Base-by-base conservation (phyloP, 2,888 invertebrate genomes). In the Megalurothrips usitatus region DNA sequence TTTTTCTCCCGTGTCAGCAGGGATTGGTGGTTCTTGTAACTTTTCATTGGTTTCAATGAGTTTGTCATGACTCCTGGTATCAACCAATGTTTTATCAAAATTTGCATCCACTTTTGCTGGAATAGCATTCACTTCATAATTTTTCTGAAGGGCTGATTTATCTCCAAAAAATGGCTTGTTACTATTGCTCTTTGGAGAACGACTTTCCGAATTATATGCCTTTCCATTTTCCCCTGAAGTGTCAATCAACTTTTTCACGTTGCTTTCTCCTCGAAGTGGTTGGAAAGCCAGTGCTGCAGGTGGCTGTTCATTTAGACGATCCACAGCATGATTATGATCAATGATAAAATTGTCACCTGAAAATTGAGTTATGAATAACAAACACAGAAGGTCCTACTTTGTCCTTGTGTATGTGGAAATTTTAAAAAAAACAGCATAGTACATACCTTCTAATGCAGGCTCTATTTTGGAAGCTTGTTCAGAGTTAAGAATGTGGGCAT, bases 401-500 rank as follows among this genome's bases (percentile, higher is more conserved):
- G n/a, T 9, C n/a, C 0, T n/a, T 14, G n/a, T 19, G 10, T 8
- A n/a, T 34, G 17, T 78, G 8, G n/a, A n/a, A n/a, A n/a, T n/a
- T n/a, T n/a, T n/a, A n/a, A n/a, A n/a, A n/a, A n/a, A n/a, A 23
- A n/a, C n/a, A n/a, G 6, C 3, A n/a, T 8, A 68, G n/a, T 4
- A 68, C 23, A 68, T 23, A 82, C 48, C 82, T 81, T 75, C 79
- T 26, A 83, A 19, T 84, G 83, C 78, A 84, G 81, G 82, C 85
- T 86, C 0, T 87, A 85, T 52, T 87, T 88, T 0, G 88, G 86
- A 75, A 87, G 90, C 88, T 83, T 91, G 89, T 84, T 94, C 94
- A 0, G 92, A 92, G 0, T 93, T 94, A 86, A 91, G 94, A 82
- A 93, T 89, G 88, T 95, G 98, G 0, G 96, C 96, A 86, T 94